phyloP scores from a whole-genome alignment of 2,888 invertebrate species.

The Eupithecia pulchellata region DNA sequence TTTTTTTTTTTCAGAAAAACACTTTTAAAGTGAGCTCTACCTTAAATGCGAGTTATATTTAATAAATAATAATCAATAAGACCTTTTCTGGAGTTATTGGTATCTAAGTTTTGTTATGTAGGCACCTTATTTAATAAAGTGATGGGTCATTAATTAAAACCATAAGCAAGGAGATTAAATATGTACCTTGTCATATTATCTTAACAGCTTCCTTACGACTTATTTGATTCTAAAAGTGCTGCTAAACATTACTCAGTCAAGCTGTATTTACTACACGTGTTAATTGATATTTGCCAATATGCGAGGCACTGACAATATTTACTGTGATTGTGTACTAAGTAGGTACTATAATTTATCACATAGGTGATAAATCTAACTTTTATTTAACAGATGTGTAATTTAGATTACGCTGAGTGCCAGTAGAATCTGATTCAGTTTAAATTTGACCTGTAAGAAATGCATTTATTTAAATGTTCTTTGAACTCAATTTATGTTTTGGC shows the following conservation, averaged over 20 bases:
- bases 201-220: constrained; percentile 9
- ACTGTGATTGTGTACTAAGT: neutral
- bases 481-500: neutral
- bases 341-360: neutral
- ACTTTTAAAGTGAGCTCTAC: no score
- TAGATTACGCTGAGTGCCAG: no score
- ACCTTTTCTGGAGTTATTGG: no score
- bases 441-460: no score
- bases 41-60: no score
- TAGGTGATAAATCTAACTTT: neutral
- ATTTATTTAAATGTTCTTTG: neutral
- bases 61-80: no score
- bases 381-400: no score
- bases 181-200: neutral
- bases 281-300: constrained; percentile 7
- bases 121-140: no score
- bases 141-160: neutral
- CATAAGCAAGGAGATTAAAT: neutral
- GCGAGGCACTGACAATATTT: constrained; percentile 4
- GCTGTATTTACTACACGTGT: neutral
- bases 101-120: no score
- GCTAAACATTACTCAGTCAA: constrained; percentile 6
- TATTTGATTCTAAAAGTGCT: constrained; percentile 12
- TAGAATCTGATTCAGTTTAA: no score
- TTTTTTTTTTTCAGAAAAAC: no score